phyloP scores from a whole-genome alignment of 2,888 invertebrate species.

The Rhamnusium bicolor region DNA sequence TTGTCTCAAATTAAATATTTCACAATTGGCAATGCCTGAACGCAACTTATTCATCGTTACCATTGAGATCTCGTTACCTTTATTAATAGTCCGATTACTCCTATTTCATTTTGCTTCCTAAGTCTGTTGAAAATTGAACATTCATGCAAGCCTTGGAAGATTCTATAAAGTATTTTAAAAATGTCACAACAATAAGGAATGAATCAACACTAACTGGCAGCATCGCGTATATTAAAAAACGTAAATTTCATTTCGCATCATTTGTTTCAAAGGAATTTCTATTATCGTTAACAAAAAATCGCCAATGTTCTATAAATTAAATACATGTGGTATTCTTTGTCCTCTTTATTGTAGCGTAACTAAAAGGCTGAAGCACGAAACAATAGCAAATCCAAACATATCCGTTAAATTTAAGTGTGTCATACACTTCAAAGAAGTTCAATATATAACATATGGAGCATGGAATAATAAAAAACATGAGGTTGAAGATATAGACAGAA shows the following conservation, averaged over 20 bases:
- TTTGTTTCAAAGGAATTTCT: constrained; percentile 16
- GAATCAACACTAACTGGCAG: constrained; percentile 1
- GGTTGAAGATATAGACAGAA: too few species aligned
- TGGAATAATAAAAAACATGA: not conserved
- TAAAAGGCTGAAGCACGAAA: not conserved
- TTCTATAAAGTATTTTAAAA: constrained; percentile 8
- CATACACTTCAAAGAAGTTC: not conserved
- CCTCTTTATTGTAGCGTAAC: constrained; percentile 9
- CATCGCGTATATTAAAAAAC: not conserved
- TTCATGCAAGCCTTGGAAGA: not conserved
- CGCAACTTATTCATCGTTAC: not conserved
- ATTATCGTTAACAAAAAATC: not conserved
- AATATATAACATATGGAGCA: not conserved
- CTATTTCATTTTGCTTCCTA: not conserved
- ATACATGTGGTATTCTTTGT: constrained; percentile 1
- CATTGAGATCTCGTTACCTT: constrained; percentile 19
- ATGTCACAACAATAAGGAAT: constrained; percentile 17
- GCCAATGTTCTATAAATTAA: not conserved
- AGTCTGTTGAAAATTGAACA: constrained; percentile 16
- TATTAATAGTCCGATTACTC: not conserved
- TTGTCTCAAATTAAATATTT: too few species aligned
- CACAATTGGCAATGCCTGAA: not conserved
- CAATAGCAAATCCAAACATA: not conserved
- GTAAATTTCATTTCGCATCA: constrained; percentile 17
- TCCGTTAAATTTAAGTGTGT: not conserved